Conservation (phyloP, 2,888 invertebrate species). For the Rutpela maculata region DNA sequence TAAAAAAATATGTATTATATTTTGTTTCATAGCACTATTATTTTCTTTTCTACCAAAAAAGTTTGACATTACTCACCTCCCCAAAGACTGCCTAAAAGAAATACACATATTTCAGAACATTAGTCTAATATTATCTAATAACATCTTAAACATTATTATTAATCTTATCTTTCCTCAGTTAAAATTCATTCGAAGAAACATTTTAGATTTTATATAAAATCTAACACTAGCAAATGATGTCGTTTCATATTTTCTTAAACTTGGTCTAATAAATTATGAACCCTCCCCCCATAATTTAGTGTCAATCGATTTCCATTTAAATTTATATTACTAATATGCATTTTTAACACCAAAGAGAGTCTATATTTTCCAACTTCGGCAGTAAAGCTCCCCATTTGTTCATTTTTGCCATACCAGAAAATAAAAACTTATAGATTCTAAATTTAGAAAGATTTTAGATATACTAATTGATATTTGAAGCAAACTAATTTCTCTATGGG, state of each 20-base stretch:
- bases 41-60: conserved; percentile 23
- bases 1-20: not conserved
- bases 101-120: conserved; percentile 36
- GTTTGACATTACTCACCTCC: conserved; percentile 45
- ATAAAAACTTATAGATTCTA: no score
- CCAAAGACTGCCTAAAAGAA: conserved; percentile 50
- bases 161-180: not conserved
- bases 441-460: no score
- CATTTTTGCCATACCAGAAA: no score
- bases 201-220: not conserved
- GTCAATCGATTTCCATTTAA: not conserved
- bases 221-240: not conserved
- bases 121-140: not conserved
- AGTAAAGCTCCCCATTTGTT: no score
- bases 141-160: not conserved
- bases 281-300: not conserved
- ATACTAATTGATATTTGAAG: no score
- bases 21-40: conserved; percentile 21
- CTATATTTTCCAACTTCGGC: no score
- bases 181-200: not conserved
- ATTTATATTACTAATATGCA: not conserved
- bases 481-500: no score
- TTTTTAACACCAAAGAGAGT: not conserved
- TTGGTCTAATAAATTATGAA: not conserved
- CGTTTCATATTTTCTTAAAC: not conserved